Percentiles rank a stretch among this genome's conserved stretches.
These are phyloP conservation scores for Anthophora plumipes DNA, from an alignment of 2,888 invertebrate species.

Conservation along the genomic window DNA sequence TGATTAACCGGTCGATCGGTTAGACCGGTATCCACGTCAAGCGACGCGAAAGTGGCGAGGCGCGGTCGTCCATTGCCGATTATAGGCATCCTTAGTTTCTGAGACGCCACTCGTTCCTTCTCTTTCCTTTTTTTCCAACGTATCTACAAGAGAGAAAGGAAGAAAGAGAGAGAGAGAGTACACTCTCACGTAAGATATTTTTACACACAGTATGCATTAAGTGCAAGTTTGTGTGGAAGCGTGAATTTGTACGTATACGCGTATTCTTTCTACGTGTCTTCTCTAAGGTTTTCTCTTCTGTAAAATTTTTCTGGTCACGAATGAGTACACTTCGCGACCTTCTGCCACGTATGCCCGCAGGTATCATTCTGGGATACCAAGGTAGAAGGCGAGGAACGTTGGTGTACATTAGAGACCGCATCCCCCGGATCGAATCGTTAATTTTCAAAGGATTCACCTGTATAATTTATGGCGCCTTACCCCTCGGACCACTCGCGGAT, in stretches of 20 bases:
- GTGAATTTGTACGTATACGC: background rate
- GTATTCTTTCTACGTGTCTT: constrained; percentile 38
- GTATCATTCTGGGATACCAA: constrained; percentile 17
- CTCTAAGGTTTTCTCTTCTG: constrained; percentile 32
- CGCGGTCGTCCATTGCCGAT: constrained; percentile 82
- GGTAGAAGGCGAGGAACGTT: constrained; percentile 33
- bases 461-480: constrained; percentile 30
- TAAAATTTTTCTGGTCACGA: constrained; percentile 64
- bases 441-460: constrained; percentile 36
- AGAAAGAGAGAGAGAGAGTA: constrained; percentile 30
- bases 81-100: constrained; percentile 80
- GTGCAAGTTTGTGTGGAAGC: background rate
- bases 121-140: constrained; percentile 25
- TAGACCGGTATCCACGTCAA: constrained; percentile 73
- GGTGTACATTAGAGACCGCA: constrained; percentile 31
- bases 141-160: constrained; percentile 53
- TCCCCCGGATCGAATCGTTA: constrained; percentile 43
- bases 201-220: background rate
- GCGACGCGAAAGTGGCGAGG: constrained; percentile 78
- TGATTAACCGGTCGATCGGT: constrained; percentile 76
- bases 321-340: constrained; percentile 64
- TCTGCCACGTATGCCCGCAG: constrained; percentile 57
- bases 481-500: background rate
- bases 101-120: constrained; percentile 63
- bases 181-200: background rate